A percentile compares a stretch with the other conserved stretches of the same genome.
Conservation (phyloP, 2,888 invertebrate species). For the Druceiella hillmani region DNA sequence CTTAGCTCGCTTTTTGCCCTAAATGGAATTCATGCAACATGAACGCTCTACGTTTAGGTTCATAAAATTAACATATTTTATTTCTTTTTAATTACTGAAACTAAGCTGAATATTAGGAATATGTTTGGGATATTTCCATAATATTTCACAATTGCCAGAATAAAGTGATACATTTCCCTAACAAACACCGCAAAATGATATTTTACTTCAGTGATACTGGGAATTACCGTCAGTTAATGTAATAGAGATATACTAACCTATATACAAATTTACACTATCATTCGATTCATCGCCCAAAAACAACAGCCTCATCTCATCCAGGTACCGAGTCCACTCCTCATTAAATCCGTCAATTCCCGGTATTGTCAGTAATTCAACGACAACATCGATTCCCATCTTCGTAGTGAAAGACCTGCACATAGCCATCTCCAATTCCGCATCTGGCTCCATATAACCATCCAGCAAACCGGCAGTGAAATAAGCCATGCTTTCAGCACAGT, state of each 20-base stretch:
- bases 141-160: too few relatives aligned
- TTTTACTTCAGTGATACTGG: too few relatives aligned
- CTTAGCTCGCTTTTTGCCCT: too few relatives aligned
- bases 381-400: neutral
- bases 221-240: neutral
- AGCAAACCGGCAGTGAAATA: conserved; percentile 77
- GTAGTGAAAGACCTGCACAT: conserved; percentile 59
- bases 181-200: too few relatives aligned
- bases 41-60: too few relatives aligned
- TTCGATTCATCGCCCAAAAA: conserved; percentile 33
- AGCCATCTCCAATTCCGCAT: conserved; percentile 71
- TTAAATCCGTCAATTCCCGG: conserved; percentile 32
- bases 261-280: conserved; percentile 37
- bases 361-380: conserved; percentile 31
- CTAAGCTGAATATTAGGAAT: too few relatives aligned
- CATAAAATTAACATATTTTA: too few relatives aligned
- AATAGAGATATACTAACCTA: conserved; percentile 29
- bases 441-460: conserved; percentile 72
- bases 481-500: conserved; percentile 81
- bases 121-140: too few relatives aligned
- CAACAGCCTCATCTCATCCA: conserved; percentile 33
- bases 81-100: too few relatives aligned
- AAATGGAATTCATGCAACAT: too few relatives aligned
- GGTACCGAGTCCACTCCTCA: conserved; percentile 28
- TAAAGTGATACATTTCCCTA: too few relatives aligned